These are phyloP conservation scores for Ochropacha duplaris DNA, from an alignment of 2,888 invertebrate species.

Conservation along the genomic window DNA sequence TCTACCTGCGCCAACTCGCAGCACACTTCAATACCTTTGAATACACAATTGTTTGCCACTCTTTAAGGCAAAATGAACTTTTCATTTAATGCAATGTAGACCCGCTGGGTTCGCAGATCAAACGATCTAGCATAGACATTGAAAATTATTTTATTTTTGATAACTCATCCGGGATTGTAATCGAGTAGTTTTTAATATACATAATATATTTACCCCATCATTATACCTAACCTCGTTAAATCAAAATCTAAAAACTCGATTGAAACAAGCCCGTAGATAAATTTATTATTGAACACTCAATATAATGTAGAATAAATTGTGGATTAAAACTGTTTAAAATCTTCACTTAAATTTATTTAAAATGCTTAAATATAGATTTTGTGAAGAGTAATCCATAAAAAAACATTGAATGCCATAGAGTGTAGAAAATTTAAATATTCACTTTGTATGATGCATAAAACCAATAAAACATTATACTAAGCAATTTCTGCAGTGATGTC, in stretches of 20 bases:
- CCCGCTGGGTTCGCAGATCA: too few relatives aligned
- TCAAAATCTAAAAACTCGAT: conserved; percentile 38
- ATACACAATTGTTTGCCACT: too few relatives aligned
- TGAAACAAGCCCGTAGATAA: too few relatives aligned
- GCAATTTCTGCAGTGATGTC: neutral
- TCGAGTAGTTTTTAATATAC: too few relatives aligned
- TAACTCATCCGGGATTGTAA: too few relatives aligned
- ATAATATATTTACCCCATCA: conserved; percentile 46
- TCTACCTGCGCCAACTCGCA: too few relatives aligned
- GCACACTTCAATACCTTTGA: too few relatives aligned
- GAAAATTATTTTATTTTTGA: too few relatives aligned
- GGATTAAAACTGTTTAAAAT: conserved; percentile 19
- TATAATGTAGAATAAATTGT: conserved; percentile 45
- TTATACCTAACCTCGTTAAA: conserved; percentile 35
- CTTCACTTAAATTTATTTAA: conserved; percentile 12
- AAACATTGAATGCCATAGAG: conserved; percentile 67
- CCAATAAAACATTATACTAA: conserved; percentile 64
- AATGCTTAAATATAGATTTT: neutral
- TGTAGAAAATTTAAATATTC: conserved; percentile 76
- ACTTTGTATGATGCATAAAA: conserved; percentile 53
- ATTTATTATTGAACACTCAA: conserved; percentile 3
- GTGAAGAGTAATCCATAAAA: conserved; percentile 9
- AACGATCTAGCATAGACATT: too few relatives aligned
- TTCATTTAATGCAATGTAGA: too few relatives aligned
- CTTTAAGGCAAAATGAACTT: too few relatives aligned